Percentiles rank a stretch among this genome's conserved stretches.
phyloP scores from a whole-genome alignment of 2,797 vertebrate genomes.

The Rhyacichthys aspro region DNA sequence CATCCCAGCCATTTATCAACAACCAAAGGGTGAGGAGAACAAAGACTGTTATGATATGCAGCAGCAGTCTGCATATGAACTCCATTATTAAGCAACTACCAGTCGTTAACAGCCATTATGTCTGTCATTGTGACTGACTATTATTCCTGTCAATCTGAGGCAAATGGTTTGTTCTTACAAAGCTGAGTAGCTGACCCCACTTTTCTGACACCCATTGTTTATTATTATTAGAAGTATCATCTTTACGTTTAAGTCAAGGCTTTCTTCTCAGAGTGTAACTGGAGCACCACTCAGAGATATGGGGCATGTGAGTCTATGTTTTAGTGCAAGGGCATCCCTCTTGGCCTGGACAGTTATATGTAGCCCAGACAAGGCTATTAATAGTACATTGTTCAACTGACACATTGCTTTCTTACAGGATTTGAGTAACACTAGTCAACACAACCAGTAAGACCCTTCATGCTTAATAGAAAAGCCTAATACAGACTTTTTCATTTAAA shows the following conservation, averaged over 20 bases:
- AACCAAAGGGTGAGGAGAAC: conserved; percentile 79
- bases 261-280: conserved; percentile 58
- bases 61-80: too few species aligned
- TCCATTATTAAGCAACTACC: too few species aligned
- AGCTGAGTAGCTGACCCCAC: not conserved
- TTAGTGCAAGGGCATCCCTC: conserved; percentile 66
- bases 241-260: conserved; percentile 61
- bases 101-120: too few species aligned
- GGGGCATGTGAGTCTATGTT: conserved; percentile 58
- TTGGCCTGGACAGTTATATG: conserved; percentile 74
- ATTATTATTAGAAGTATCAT: conserved; percentile 34
- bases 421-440: conserved; percentile 30
- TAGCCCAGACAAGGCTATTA: conserved; percentile 70
- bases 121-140: too few species aligned
- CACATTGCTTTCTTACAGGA: conserved; percentile 69
- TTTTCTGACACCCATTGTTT: not conserved
- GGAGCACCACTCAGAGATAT: conserved; percentile 58
- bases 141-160: conserved; percentile 13
- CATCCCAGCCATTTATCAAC: conserved; percentile 60
- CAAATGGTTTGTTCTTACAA: not conserved
- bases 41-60: not conserved
- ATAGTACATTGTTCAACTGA: conserved; percentile 81
- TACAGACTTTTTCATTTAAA: too few species aligned
- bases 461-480: too few species aligned
- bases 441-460: conserved; percentile 27